Conservation (phyloP, 2,888 invertebrate genomes). For the Sceliomorpha sp. region DNA sequence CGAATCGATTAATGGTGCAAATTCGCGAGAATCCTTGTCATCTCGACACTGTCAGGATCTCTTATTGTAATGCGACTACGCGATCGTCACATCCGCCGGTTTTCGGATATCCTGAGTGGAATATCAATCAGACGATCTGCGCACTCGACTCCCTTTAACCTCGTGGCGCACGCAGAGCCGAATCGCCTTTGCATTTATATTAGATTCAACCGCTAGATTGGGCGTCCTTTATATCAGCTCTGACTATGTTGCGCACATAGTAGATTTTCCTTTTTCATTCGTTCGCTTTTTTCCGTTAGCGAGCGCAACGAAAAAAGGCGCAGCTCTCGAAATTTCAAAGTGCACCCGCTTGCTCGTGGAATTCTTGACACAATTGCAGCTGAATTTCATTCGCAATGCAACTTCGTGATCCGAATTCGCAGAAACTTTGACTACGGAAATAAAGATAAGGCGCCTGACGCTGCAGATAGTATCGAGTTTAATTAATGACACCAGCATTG, state of each 20-base stretch:
- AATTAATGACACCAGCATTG: conserved; percentile 26
- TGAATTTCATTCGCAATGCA: conserved; percentile 38
- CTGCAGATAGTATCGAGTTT: conserved; percentile 18
- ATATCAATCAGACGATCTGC: conserved; percentile 70
- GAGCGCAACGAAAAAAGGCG: conserved; percentile 24
- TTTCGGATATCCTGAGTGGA: conserved; percentile 71
- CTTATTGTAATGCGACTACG: conserved; percentile 63
- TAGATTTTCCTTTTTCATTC: conserved; percentile 14
- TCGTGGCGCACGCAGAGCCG: conserved; percentile 39
- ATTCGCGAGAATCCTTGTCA: conserved; percentile 22
- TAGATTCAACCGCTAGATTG: conserved; percentile 48
- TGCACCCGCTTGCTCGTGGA: conserved; percentile 30
- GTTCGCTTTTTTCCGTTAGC: conserved; percentile 23
- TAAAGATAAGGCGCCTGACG: conserved; percentile 25
- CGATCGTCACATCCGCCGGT: conserved; percentile 64
- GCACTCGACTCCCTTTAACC: conserved; percentile 51
- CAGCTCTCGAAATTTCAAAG: conserved; percentile 39
- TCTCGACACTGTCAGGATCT: conserved; percentile 52
- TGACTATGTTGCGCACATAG: conserved; percentile 26
- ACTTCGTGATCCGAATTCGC: conserved; percentile 41
- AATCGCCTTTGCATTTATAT: conserved; percentile 60
- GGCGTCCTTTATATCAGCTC: conserved; percentile 32
- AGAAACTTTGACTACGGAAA: conserved; percentile 9
- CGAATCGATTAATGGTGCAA: conserved; percentile 33
- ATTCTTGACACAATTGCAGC: conserved; percentile 45